phyloP scores from a whole-genome alignment of 2,888 invertebrate species.

The Pterostichus niger region DNA sequence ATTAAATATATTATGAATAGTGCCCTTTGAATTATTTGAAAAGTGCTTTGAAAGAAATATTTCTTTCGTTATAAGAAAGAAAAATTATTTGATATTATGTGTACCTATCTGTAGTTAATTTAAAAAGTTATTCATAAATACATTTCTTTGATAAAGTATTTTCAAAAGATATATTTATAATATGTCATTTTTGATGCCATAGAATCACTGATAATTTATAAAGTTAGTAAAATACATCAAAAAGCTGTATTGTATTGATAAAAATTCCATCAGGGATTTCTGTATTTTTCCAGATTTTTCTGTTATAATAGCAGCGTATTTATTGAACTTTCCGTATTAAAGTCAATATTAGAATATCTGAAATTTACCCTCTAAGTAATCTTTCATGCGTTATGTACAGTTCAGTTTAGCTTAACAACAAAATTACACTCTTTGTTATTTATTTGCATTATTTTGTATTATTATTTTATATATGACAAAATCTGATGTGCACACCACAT shows the following conservation, averaged over 20 bases:
- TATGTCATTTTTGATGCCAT: slow-evolving; percentile 18
- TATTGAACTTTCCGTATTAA: no score
- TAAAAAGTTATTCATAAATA: slow-evolving; percentile 39
- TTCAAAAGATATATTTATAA: slow-evolving; percentile 43
- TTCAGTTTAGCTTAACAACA: no score
- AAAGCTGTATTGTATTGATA: slow-evolving; percentile 15
- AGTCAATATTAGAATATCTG: no score
- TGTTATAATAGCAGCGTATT: no score
- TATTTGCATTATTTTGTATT: no score
- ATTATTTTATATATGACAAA: no score
- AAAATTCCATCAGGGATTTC: neutral
- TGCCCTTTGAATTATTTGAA: neutral
- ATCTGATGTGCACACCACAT: no score
- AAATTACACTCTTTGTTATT: no score
- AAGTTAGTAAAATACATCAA: slow-evolving; percentile 40
- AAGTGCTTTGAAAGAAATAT: slow-evolving; percentile 6
- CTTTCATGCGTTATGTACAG: no score
- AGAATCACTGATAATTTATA: neutral
- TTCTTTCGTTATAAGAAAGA: slow-evolving; percentile 17
- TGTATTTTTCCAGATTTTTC: no score
- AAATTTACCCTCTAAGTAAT: no score
- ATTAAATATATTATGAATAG: slow-evolving; percentile 11
- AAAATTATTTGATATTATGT: neutral
- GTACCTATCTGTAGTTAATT: slow-evolving; percentile 22
- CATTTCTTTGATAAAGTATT: slow-evolving; percentile 12